A percentile compares a stretch with the other conserved stretches of the same genome.
Evolutionary conservation across 2,888 invertebrate species (phyloP).

Genomic region (Sarcophaga subvicina): DNA sequence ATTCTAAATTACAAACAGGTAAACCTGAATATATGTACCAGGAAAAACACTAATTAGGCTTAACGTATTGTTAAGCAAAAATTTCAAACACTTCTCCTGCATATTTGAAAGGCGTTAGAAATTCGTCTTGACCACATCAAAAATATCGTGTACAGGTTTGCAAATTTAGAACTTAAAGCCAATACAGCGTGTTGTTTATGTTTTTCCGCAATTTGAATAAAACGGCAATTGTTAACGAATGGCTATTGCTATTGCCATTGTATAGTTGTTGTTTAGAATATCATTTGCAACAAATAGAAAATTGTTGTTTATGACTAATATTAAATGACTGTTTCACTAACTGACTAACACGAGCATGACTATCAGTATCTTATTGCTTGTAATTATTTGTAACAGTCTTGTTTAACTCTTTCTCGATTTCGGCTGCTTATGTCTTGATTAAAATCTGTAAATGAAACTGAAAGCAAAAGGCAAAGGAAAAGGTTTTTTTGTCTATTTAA

Average conservation of each 20-base stretch:
- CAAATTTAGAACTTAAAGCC: no score
- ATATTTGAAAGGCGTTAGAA: no score
- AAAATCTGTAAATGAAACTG: conserved; percentile 28
- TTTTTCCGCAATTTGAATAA: no score
- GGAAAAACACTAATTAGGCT: no score
- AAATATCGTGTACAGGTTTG: no score
- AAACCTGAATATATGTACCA: no score
- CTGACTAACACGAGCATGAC: conserved; percentile 48
- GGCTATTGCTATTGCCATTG: neutral
- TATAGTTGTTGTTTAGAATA: conserved; percentile 18
- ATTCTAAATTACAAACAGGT: no score
- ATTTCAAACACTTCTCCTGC: no score
- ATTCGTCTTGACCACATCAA: no score
- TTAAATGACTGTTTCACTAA: neutral
- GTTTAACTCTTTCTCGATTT: conserved; percentile 24
- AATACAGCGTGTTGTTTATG: no score
- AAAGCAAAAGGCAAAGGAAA: conserved; percentile 4
- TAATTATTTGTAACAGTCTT: conserved; percentile 45
- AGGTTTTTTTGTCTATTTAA: neutral
- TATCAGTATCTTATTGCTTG: conserved; percentile 32
- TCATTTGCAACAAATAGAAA: neutral
- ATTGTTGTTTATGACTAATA: conserved; percentile 59
- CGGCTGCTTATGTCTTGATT: conserved; percentile 59
- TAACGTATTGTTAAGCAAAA: no score
- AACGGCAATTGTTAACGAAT: no score